Evolutionary conservation across 2,888 invertebrate genomes (phyloP).

Genomic region (Drosophila phalerata): DNA sequence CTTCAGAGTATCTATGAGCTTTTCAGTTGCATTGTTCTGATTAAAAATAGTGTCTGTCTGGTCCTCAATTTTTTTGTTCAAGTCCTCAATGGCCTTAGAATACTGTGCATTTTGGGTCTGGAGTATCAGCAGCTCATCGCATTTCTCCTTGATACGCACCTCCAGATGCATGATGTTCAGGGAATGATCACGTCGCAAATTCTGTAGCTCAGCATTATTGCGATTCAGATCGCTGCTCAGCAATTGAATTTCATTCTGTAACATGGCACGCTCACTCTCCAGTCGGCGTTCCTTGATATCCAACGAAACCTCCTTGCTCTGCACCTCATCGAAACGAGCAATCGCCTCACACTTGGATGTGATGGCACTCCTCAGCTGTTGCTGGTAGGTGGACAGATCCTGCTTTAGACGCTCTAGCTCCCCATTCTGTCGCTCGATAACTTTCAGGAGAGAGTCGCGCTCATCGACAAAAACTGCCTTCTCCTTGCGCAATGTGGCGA

Average conservation of each 20-base stretch:
- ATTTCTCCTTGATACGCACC: constrained; percentile 91
- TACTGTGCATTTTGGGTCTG: constrained; percentile 90
- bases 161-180: constrained; percentile 89
- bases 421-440: constrained; percentile 90
- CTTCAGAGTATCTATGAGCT: constrained; percentile 91
- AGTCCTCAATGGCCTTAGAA: constrained; percentile 89
- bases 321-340: constrained; percentile 92
- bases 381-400: constrained; percentile 89
- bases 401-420: constrained; percentile 91
- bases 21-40: constrained; percentile 89
- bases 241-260: constrained; percentile 92
- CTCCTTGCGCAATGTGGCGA: constrained; percentile 89
- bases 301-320: constrained; percentile 91
- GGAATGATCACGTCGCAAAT: constrained; percentile 91
- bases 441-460: constrained; percentile 90
- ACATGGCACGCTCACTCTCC: constrained; percentile 92
- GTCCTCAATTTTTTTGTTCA: constrained; percentile 89
- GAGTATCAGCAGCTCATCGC: constrained; percentile 91
- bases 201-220: constrained; percentile 91
- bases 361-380: constrained; percentile 91
- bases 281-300: constrained; percentile 94
- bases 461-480: constrained; percentile 91
- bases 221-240: constrained; percentile 92
- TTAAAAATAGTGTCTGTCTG: constrained; percentile 90
- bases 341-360: constrained; percentile 94